These are phyloP conservation scores for Dromas ardeola DNA, from an alignment of 2,113 vertebrate genomes.

Conservation along the genomic window DNA sequence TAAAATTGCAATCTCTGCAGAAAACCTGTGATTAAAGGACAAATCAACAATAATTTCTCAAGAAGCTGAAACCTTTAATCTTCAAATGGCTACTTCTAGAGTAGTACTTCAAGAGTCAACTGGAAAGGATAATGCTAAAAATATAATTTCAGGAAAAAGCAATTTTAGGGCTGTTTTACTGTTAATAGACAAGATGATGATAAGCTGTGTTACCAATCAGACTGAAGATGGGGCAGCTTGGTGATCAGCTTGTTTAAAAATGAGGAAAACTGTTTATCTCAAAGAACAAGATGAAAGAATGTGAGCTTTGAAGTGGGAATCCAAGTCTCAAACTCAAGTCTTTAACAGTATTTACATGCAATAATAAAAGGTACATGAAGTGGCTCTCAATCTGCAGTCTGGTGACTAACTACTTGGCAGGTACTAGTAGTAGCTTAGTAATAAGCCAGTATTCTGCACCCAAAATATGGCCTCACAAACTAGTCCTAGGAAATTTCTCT, in stretches of 20 bases:
- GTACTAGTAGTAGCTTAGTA: neutral
- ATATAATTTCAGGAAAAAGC: neutral
- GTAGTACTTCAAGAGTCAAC: neutral
- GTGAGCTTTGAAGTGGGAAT: neutral
- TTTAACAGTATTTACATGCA: neutral
- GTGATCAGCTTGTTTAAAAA: neutral
- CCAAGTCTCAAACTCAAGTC: neutral
- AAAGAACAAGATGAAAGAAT: neutral
- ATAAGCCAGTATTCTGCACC: neutral
- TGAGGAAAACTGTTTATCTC: neutral
- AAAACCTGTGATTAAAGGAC: neutral
- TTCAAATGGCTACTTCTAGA: neutral
- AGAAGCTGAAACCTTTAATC: neutral
- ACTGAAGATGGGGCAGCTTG: neutral
- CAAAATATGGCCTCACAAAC: neutral
- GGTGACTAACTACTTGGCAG: neutral
- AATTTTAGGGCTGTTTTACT: neutral
- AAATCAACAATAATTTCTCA: neutral
- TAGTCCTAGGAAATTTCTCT: neutral
- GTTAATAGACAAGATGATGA: neutral
- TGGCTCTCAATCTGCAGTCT: neutral
- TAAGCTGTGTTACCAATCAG: neutral
- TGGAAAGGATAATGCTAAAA: constrained; percentile 2
- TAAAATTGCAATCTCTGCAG: neutral
- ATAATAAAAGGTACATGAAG: neutral